Evolutionary conservation across 2,113 vertebrate species (phyloP), one percentile per base, ranked within the genome.

Genomic region (Solea senegalensis): DNA sequence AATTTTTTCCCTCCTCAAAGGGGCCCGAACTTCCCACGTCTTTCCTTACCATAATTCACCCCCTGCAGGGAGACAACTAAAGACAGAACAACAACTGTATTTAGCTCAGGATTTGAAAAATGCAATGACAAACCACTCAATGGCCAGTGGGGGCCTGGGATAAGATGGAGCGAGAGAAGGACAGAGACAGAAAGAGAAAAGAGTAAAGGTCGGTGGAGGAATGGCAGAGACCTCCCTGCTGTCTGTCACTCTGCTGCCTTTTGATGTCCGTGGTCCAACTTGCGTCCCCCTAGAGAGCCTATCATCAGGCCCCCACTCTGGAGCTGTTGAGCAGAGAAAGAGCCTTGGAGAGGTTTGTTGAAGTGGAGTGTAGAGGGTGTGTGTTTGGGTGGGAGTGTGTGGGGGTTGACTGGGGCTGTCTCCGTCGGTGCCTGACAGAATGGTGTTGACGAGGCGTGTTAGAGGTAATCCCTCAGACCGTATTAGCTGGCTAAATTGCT

Each of bases 201-300:
- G 59, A 28, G 68, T 39, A 63, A 49, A 59, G 53, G 74, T 15
- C 65, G 74, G 73, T 61, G 55, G 69, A 45, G 64, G 89, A 59
- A 28, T 50, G 49, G 55, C 34, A 51, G 74, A 78, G 90, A 93
- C 90, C 90, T 92, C 92, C 91, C 91, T 8, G 83, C 92, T 90
- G 82, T 89, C 93, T 93, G 89, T 91, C 92, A 92, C 80, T 69
- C 91, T 77, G 90, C 86, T 89, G 82, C 82, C 90, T 93, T 94
- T 95, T 94, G 93, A 96, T 94, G 93, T 94, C 75, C 73, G 54
- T 69, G 83, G 90, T 69, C 91, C 90, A 91, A 94, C 92, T 92
- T 91, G 86, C 92, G 90, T 89, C 88, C 88, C 87, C 89, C 86
- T 15, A 63, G 83, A 95, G 93, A 90, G 89, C 75, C 88, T 91